phyloP scores from a whole-genome alignment of 2,888 invertebrate genomes.

The Dorcus hopei region DNA sequence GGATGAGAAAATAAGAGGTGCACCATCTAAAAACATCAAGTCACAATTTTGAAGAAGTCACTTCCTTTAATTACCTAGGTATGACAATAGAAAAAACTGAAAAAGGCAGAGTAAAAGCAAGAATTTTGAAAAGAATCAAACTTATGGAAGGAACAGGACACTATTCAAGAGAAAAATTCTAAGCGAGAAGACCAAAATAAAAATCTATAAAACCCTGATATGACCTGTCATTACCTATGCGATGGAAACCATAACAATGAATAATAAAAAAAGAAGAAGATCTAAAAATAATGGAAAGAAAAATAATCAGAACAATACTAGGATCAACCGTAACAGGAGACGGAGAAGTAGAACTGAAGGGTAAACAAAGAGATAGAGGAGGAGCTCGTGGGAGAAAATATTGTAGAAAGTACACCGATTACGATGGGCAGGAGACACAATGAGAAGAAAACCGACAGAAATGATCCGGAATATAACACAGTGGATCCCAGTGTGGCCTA shows the following conservation, averaged over 20 bases:
- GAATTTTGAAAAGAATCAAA: neutral
- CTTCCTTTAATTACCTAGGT: neutral
- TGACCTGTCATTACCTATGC: constrained; percentile 1
- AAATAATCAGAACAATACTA: constrained; percentile 7
- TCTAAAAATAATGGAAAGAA: constrained; percentile 5
- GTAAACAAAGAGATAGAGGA: constrained; percentile 4
- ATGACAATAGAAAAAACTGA: neutral
- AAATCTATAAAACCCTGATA: too few species aligned
- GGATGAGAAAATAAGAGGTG: too few species aligned
- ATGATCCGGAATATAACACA: constrained; percentile 2
- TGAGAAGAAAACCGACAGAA: constrained; percentile 4
- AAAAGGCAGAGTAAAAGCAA: neutral
- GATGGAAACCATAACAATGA: constrained; percentile 4
- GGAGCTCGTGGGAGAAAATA: constrained; percentile 3
- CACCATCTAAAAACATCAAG: too few species aligned
- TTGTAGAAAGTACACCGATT: constrained; percentile 4
- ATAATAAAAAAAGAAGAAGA: constrained; percentile 6
- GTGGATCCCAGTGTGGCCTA: constrained; percentile 1
- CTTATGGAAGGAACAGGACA: constrained; percentile 5
- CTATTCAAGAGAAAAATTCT: constrained; percentile 8
- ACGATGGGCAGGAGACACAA: constrained; percentile 9
- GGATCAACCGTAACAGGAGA: constrained; percentile 6
- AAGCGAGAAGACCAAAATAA: too few species aligned
- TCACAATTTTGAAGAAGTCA: too few species aligned
- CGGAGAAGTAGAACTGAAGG: constrained; percentile 4